Base-by-base conservation (phyloP, 2,113 vertebrate species). In the Beaufortia kweichowensis region DNA sequence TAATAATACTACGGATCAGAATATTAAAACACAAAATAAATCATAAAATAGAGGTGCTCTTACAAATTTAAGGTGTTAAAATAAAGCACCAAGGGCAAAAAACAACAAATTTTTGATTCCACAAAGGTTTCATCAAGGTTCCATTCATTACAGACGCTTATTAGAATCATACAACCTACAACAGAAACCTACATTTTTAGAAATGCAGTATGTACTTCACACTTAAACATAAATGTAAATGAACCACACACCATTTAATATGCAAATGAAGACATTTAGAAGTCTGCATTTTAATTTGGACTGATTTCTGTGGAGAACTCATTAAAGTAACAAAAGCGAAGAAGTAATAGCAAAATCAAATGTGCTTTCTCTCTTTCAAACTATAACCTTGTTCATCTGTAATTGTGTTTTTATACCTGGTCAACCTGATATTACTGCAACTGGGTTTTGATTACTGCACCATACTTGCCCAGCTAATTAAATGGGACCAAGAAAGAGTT, bases 401-500 rank as follows among this genome's bases (percentile, higher is more conserved):
- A 67, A 76, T 39, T 28, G 24, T 69, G 35, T 33, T 60, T 11
- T 60, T 39, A 24, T 39, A 48, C 31, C 23, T 28, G 56, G 64
- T 79, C 67, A 68, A 17, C 12, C 41, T 75, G 43, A 76, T 63
- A 82, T 67, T 78, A 33, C 29, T 28, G 19, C 23, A 71, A 35
- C 55, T 61, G 56, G 46, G 62, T 62, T 79, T 82, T 79, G 73
- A 79, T 76, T 79, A 76, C 24, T 0, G 55, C 55, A 35, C 73
- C 64, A 64, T 43, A 43, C 56, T 55, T 46, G 65, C 53, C 33
- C 48, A 19, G 26, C 67, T 65, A 79, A 82, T 82, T 82, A 79
- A 82, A 82, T 24, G 14, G 65, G 23, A 43, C 46, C 23, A 23
- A 65, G 67, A 29, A 73, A 69, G 73, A 72, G 67, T 65, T 46